Evolutionary conservation across 2,113 vertebrate genomes (phyloP).

Genomic region (Ornithorhynchus anatinus): DNA sequence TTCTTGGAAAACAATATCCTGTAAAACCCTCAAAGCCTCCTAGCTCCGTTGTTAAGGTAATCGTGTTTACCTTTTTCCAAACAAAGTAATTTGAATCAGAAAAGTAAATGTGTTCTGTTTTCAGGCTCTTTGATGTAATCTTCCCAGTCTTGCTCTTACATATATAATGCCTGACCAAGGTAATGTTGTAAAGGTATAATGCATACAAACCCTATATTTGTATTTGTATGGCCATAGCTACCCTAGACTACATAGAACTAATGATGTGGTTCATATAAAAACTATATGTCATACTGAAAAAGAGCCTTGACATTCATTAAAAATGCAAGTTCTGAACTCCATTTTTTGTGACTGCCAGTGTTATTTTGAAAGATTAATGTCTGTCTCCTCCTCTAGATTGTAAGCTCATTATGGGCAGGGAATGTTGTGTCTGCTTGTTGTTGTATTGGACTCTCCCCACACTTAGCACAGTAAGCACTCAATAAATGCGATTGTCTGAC

Average conservation of each 20-base stretch:
- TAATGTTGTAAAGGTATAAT: not conserved
- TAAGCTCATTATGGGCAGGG: too few species aligned
- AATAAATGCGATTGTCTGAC: too few species aligned
- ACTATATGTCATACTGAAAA: not conserved
- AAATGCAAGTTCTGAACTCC: too few species aligned
- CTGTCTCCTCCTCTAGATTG: too few species aligned
- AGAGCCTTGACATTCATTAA: too few species aligned
- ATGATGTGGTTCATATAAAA: not conserved
- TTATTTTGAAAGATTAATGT: too few species aligned
- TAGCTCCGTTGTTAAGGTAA: conserved; percentile 56
- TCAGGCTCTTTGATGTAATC: conserved; percentile 53
- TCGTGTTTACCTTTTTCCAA: conserved; percentile 52
- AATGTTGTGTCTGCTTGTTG: too few species aligned
- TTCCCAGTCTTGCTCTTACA: not conserved
- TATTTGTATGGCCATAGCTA: not conserved
- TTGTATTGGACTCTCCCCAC: too few species aligned
- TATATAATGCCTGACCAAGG: not conserved
- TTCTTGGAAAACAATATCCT: conserved; percentile 36
- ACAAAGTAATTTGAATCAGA: conserved; percentile 47
- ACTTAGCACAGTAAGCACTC: too few species aligned
- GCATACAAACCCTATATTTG: not conserved
- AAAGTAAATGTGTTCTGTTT: conserved; percentile 22
- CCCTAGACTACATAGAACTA: not conserved
- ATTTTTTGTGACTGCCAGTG: too few species aligned
- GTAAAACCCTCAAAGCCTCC: conserved; percentile 46